Conservation (phyloP, 2,113 vertebrate species). For the Thunnus maccoyii region DNA sequence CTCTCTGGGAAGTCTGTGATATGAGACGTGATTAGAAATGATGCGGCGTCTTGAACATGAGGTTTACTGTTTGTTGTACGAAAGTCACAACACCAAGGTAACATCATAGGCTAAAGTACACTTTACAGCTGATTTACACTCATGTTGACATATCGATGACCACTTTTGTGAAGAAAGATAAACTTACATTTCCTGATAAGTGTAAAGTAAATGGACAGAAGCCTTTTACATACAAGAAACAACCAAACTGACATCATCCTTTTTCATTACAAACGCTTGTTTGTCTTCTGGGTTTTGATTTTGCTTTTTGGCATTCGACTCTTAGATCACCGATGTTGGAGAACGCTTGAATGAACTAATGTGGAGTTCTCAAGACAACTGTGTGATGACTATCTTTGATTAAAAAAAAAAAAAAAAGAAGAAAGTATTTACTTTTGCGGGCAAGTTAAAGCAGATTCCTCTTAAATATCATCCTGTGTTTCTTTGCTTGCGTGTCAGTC, state of each 20-base stretch:
- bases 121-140: not conserved
- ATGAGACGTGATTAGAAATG: conserved; percentile 23
- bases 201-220: not conserved
- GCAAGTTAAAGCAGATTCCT: not conserved
- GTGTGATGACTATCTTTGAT: too few relatives aligned
- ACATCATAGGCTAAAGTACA: not conserved
- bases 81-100: conserved; percentile 23
- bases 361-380: too few relatives aligned
- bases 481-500: not conserved
- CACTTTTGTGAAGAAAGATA: too few relatives aligned
- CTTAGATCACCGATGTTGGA: not conserved
- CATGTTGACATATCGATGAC: not conserved
- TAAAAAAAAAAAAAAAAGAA: too few relatives aligned
- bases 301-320: not conserved
- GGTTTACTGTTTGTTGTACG: conserved; percentile 7
- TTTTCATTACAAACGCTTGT: not conserved
- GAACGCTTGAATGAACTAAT: not conserved
- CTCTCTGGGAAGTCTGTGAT: conserved; percentile 11
- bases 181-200: too few relatives aligned
- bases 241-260: too few relatives aligned
- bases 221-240: not conserved
- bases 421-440: not conserved
- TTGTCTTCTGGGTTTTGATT: not conserved
- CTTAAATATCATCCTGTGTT: not conserved
- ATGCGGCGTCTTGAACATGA: not conserved